Evolutionary conservation across 2,113 vertebrate species (phyloP).

Genomic region (Syrrhaptes paradoxus): DNA sequence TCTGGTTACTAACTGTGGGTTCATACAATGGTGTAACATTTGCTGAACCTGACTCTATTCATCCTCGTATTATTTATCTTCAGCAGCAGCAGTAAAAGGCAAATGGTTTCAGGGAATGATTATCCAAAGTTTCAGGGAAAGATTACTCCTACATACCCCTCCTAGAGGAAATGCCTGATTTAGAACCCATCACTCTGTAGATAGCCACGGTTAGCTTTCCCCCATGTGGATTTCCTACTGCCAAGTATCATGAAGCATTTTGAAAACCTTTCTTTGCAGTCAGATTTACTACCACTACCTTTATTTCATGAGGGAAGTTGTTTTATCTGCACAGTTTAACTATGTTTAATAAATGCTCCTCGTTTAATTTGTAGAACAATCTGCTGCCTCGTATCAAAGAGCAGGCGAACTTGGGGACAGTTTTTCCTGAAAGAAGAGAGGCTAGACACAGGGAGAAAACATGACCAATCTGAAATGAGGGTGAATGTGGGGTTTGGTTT

Average conservation of each 20-base stretch:
- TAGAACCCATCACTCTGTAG: background rate
- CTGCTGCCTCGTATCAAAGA: background rate
- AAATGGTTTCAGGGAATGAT: background rate
- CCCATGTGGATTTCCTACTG: background rate
- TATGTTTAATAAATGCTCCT: background rate
- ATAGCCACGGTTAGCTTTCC: background rate
- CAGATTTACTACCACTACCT: background rate
- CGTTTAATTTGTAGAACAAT: background rate
- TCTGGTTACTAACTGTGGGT: background rate
- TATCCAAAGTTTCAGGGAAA: background rate
- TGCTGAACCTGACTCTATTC: background rate
- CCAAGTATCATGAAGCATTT: background rate
- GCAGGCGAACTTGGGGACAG: background rate
- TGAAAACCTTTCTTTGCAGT: background rate
- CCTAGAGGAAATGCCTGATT: background rate
- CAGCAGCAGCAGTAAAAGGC: background rate
- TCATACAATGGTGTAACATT: rapidly evolving
- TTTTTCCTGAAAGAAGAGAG: background rate
- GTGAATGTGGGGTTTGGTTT: background rate
- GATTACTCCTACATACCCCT: background rate
- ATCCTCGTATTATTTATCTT: background rate
- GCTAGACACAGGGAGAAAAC: background rate
- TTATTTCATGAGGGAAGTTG: background rate
- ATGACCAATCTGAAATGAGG: background rate
- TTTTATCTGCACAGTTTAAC: background rate